Evolutionary conservation across 2,888 invertebrate genomes (phyloP), one percentile per base, ranked within the genome.

Genomic region (Gerris lacustris): DNA sequence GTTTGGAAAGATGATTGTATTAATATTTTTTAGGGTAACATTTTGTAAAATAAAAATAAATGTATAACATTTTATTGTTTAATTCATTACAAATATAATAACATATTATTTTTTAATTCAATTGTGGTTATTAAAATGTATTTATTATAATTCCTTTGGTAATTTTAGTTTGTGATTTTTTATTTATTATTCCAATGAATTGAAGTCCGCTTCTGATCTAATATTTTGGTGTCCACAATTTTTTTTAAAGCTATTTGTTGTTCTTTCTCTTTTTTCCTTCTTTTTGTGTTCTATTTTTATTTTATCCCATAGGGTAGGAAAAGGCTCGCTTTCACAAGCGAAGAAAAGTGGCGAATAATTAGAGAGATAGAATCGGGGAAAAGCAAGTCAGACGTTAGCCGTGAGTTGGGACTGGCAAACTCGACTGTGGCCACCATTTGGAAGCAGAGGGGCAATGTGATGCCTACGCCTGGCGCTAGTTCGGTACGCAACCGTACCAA

Each of bases 331-430:
- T 84, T 84, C 83, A 84, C 84, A 78, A 82, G 83, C 80, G 84
- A 84, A 82, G 84, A 84, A 83, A 84, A 84, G 82, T 83, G 84
- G 82, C 83, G 84, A 81, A 84, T 84, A 80, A 84, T 84, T 80
- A 83, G 83, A 78, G 83, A 84, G 80, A 84, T 84, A 77, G 83
- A 84, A 79, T 82, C 82, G 75, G 84, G 84, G 75, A 84, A 84
- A 80, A 83, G 83, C 80, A 84, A 84, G 81, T 83, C 83, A 77
- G 84, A 84, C 78, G 84, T 84, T 75, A 83, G 83, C 76, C 81
- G 84, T 73, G 83, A 83, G 77, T 81, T 84, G 77, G 84, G 84
- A 74, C 81, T 84, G 79, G 84, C 84, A 74, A 84, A 83, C 80
- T 84, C 83, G 71, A 84, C 84, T 73, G 84, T 84, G 69, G 84